Percentiles rank a stretch among this genome's conserved stretches.
Evolutionary conservation across 2,888 invertebrate genomes (phyloP).

Genomic region (Ectobius pallidus): DNA sequence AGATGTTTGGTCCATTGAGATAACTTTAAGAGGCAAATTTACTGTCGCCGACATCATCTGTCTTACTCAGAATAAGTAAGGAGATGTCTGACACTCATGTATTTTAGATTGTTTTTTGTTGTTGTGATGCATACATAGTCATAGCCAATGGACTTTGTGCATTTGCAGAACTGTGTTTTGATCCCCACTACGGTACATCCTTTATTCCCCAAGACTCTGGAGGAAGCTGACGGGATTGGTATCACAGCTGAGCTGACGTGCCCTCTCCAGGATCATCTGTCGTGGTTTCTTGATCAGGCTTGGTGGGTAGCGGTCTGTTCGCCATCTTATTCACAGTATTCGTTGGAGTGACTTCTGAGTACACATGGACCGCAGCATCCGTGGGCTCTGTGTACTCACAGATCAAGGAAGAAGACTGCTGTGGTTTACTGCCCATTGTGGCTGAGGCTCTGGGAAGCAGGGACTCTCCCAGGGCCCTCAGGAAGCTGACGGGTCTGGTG

Average conservation of each 20-base stretch:
- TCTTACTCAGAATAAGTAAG: no score
- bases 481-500: slow-evolving; percentile 62
- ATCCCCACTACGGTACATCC: no score
- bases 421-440: slow-evolving; percentile 4
- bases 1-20: no score
- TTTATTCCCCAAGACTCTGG: no score
- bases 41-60: no score
- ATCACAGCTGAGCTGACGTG: slow-evolving; percentile 39
- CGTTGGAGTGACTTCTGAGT: slow-evolving; percentile 59
- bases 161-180: no score
- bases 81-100: no score
- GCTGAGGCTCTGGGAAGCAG: slow-evolving; percentile 48
- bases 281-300: slow-evolving; percentile 55
- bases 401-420: slow-evolving; percentile 48
- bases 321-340: slow-evolving; percentile 69
- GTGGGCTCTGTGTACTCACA: slow-evolving; percentile 64
- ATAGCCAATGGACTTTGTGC: no score
- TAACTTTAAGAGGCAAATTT: no score
- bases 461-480: slow-evolving; percentile 66
- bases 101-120: no score
- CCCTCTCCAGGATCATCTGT: slow-evolving; percentile 36
- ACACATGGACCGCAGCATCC: slow-evolving; percentile 59
- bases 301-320: slow-evolving; percentile 71
- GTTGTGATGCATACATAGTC: no score
- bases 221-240: no score